Evolutionary conservation across 2,888 invertebrate species (phyloP).

Genomic region (Tinea pellionella): DNA sequence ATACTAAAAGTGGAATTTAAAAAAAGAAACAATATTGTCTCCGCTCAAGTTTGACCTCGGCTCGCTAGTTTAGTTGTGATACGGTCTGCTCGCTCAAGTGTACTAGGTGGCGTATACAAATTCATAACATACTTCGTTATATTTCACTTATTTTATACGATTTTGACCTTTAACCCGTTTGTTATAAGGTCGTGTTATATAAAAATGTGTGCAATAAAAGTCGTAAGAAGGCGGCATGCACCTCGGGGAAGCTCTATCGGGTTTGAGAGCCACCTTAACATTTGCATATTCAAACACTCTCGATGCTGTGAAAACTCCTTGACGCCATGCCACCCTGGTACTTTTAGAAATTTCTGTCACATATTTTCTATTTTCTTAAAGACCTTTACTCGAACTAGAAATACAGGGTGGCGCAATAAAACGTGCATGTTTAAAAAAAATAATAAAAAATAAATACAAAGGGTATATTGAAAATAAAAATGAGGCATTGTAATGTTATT

Average conservation of each 20-base stretch:
- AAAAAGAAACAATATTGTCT: background rate
- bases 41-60: background rate
- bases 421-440: no score
- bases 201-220: background rate
- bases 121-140: background rate
- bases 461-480: no score
- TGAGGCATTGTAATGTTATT: no score
- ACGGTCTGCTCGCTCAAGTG: background rate
- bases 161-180: background rate
- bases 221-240: background rate
- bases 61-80: background rate
- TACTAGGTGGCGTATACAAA: background rate
- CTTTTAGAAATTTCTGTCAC: background rate
- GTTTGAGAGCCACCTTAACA: constrained; percentile 28
- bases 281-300: constrained; percentile 30
- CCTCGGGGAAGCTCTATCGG: constrained; percentile 12
- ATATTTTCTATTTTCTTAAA: background rate
- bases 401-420: background rate
- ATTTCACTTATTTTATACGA: background rate
- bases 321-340: constrained; percentile 1
- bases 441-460: no score
- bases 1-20: background rate
- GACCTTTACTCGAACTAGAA: background rate
- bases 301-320: constrained; percentile 10
- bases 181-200: background rate